Evolutionary conservation across 2,113 vertebrate species (phyloP).

Genomic region (Elanoides forficatus): DNA sequence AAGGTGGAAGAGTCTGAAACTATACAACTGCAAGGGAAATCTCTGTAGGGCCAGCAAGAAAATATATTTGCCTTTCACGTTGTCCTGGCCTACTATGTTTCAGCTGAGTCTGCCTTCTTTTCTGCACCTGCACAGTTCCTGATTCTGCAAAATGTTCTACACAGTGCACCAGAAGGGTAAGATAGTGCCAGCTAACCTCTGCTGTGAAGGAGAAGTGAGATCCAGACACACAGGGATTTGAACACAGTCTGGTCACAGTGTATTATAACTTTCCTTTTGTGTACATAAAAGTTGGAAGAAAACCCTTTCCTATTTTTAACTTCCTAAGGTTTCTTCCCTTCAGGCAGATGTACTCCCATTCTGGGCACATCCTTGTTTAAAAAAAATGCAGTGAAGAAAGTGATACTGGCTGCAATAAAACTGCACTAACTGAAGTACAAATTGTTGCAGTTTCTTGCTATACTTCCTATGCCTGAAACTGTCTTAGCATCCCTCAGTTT

Average conservation of each 20-base stretch:
- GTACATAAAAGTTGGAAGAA: background rate
- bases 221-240: background rate
- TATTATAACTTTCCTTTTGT: background rate
- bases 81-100: background rate
- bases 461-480: background rate
- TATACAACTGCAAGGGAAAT: background rate
- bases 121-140: conserved; percentile 18
- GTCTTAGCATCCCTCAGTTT: background rate
- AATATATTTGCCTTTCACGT: background rate
- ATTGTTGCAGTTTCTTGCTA: background rate
- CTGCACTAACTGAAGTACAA: background rate
- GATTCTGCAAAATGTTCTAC: background rate
- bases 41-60: background rate
- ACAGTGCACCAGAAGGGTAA: background rate
- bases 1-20: background rate
- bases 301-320: background rate
- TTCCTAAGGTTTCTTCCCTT: background rate
- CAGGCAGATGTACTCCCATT: background rate
- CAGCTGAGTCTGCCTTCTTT: background rate
- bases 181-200: background rate
- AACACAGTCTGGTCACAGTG: background rate
- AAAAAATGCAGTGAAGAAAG: background rate
- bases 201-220: conserved; percentile 6
- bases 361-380: background rate
- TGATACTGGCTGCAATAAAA: background rate